Evolutionary conservation across 2,797 vertebrate genomes (phyloP).

Genomic region (Valencia hispanica): DNA sequence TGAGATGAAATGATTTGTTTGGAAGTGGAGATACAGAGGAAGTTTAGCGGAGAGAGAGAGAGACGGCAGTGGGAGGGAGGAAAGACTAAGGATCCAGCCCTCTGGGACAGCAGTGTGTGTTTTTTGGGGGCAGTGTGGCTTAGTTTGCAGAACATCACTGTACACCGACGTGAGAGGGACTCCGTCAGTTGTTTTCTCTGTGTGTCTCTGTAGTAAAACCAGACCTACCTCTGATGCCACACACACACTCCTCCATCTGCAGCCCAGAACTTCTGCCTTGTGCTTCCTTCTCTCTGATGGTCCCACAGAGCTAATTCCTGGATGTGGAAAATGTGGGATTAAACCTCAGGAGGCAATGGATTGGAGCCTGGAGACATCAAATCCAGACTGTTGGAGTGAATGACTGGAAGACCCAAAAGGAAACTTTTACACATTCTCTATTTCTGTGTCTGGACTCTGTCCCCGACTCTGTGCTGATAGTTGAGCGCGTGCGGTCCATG

Average conservation of each 20-base stretch:
- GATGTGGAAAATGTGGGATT: constrained; percentile 72
- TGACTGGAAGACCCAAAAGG: constrained; percentile 28
- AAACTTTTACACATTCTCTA: constrained; percentile 12
- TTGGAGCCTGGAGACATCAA: constrained; percentile 25
- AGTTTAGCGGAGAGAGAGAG: constrained; percentile 35
- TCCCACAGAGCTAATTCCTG: constrained; percentile 29
- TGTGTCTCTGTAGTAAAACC: constrained; percentile 72
- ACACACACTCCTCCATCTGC: constrained; percentile 64
- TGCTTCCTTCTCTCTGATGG: constrained; percentile 31
- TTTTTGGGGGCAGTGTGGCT: constrained; percentile 70
- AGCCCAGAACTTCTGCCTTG: constrained; percentile 55
- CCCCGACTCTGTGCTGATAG: constrained; percentile 6
- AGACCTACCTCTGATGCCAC: constrained; percentile 70
- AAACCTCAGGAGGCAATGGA: constrained; percentile 53
- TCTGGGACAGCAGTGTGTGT: constrained; percentile 62
- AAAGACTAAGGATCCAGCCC: constrained; percentile 67
- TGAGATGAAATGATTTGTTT: constrained; percentile 58
- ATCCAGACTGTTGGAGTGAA: constrained; percentile 32
- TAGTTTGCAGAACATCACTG: constrained; percentile 71
- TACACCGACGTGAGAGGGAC: constrained; percentile 64
- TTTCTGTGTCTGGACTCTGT: constrained; percentile 32
- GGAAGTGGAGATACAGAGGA: constrained; percentile 32
- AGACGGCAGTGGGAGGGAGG: constrained; percentile 63
- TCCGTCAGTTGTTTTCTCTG: constrained; percentile 66
- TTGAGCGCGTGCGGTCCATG: constrained; percentile 54